Percentiles rank a stretch among this genome's conserved stretches.
Conservation (phyloP, 2,113 vertebrate genomes). For the Sus scrofa region DNA sequence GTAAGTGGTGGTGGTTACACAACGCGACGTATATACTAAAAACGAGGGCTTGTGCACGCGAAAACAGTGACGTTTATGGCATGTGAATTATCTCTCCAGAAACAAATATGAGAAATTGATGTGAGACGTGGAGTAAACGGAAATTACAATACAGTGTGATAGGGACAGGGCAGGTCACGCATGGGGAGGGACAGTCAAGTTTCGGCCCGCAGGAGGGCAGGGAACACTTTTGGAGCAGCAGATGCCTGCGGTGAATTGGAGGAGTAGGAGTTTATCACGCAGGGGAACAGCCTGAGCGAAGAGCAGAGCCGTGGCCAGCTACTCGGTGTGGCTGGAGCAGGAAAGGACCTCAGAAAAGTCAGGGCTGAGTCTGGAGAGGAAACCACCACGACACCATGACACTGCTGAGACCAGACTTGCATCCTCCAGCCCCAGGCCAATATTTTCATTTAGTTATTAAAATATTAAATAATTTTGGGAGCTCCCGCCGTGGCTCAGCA, state of each 20-base stretch:
- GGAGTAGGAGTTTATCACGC: background rate
- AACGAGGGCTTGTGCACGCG: background rate
- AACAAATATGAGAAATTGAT: background rate
- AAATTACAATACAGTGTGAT: background rate
- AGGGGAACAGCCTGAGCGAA: background rate
- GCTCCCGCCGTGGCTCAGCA: no score
- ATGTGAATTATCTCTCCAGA: background rate
- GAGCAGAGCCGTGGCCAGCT: background rate
- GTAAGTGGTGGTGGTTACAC: background rate
- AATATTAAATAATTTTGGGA: no score
- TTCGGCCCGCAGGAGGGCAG: background rate
- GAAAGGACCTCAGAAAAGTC: background rate
- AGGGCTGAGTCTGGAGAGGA: background rate
- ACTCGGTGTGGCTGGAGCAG: accelerated
- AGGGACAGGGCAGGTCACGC: background rate
- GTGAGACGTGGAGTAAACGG: background rate
- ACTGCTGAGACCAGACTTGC: background rate
- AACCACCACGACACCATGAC: no score
- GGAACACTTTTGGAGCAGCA: background rate
- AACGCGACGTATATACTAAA: background rate
- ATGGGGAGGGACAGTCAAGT: background rate
- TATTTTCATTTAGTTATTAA: background rate
- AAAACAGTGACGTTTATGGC: background rate
- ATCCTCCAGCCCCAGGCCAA: background rate
- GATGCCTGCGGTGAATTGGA: background rate